phyloP scores from a whole-genome alignment of 2,113 vertebrate genomes.

The Chionis minor region DNA sequence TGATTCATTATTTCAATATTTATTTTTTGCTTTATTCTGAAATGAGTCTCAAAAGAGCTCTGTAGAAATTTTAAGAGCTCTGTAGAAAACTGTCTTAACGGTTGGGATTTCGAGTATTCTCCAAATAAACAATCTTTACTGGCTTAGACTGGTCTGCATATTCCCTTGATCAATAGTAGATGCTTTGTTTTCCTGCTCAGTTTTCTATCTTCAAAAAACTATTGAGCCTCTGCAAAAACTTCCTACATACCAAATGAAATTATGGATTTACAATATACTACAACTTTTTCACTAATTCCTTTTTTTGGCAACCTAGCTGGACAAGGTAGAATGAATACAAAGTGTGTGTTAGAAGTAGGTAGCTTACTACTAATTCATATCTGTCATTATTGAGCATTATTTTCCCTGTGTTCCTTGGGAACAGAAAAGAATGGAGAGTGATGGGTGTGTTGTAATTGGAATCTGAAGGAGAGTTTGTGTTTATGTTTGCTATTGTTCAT shows the following conservation, averaged over 20 bases:
- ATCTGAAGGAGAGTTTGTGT: neutral
- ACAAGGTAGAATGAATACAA: neutral
- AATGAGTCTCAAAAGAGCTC: neutral
- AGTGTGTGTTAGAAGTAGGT: neutral
- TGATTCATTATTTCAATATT: neutral
- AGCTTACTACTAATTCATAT: neutral
- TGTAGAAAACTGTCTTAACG: neutral
- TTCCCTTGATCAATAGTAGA: neutral
- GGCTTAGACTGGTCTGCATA: neutral
- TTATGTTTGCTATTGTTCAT: slow-evolving; percentile 27
- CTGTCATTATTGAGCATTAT: neutral
- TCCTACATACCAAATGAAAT: neutral
- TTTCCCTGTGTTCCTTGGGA: neutral
- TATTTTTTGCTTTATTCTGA: neutral
- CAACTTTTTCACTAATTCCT: neutral
- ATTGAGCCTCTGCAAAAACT: neutral
- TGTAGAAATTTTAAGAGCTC: neutral
- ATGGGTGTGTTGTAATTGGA: neutral
- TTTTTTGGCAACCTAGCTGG: neutral
- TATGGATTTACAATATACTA: neutral
- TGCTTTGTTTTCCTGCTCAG: neutral
- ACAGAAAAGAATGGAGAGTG: neutral
- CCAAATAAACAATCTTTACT: neutral
- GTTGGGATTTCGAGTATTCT: neutral
- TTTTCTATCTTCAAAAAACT: neutral